phyloP scores from a whole-genome alignment of 2,113 vertebrate genomes.

The Microtus pennsylvanicus region DNA sequence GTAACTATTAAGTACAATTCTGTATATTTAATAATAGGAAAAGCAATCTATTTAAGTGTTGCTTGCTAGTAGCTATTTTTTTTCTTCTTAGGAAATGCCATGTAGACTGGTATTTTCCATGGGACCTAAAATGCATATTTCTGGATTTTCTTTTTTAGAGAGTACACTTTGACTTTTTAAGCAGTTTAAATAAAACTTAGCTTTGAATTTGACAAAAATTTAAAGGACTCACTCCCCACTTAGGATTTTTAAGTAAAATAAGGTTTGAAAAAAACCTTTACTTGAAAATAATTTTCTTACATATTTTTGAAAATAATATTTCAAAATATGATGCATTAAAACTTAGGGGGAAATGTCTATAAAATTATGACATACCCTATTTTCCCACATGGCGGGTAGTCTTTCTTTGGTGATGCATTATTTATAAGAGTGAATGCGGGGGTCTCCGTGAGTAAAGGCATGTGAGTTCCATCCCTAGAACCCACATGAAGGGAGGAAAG shows the following conservation, averaged over 20 bases:
- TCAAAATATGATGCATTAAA: neutral
- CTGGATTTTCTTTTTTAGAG: slow-evolving; percentile 68
- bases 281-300: slow-evolving; percentile 40
- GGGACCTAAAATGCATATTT: slow-evolving; percentile 62
- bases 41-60: slow-evolving; percentile 62
- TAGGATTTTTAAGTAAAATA: slow-evolving; percentile 21
- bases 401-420: neutral
- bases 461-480: neutral
- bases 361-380: neutral
- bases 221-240: slow-evolving; percentile 36
- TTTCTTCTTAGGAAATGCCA: slow-evolving; percentile 61
- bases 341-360: neutral
- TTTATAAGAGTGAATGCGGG: neutral
- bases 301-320: slow-evolving; percentile 32
- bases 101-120: slow-evolving; percentile 67
- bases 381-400: neutral
- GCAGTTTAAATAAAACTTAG: slow-evolving; percentile 53
- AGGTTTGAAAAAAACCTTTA: neutral
- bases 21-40: slow-evolving; percentile 62
- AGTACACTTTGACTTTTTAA: slow-evolving; percentile 55
- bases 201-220: slow-evolving; percentile 51
- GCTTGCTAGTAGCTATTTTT: slow-evolving; percentile 65
- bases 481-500: neutral
- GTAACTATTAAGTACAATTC: slow-evolving; percentile 21
- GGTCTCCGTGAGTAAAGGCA: neutral